Percentiles rank a stretch among this genome's conserved stretches.
Conservation (phyloP, 2,888 invertebrate genomes). For the Orchesellides sinensis region DNA sequence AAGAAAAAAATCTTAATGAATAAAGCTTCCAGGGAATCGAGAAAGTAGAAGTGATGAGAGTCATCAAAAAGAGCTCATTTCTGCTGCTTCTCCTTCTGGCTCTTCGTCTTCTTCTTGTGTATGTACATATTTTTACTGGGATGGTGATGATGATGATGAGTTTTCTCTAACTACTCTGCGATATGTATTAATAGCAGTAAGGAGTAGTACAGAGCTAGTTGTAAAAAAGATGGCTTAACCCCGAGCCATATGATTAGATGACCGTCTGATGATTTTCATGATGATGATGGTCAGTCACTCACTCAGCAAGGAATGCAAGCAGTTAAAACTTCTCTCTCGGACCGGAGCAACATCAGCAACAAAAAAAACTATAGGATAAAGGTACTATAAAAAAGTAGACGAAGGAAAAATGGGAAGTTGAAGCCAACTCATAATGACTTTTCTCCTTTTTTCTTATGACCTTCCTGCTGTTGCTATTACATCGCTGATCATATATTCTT, state of each 20-base stretch:
- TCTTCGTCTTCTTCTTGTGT: not conserved
- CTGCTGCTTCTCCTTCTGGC: slow-evolving; percentile 42
- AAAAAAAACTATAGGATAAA: no score
- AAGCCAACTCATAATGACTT: slow-evolving; percentile 39
- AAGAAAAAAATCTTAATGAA: slow-evolving; percentile 52
- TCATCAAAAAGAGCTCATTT: slow-evolving; percentile 62
- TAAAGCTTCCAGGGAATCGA: slow-evolving; percentile 58
- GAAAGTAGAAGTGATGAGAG: slow-evolving; percentile 56
- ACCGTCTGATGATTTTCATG: slow-evolving; percentile 22
- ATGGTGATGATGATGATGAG: slow-evolving; percentile 29
- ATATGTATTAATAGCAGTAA: slow-evolving; percentile 9
- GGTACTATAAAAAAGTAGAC: not conserved
- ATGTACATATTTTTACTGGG: slow-evolving; percentile 18
- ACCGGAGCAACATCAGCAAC: not conserved
- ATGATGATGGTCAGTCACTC: slow-evolving; percentile 32
- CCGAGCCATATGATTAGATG: slow-evolving; percentile 46
- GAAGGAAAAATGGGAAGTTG: slow-evolving; percentile 17
- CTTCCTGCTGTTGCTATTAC: not conserved
- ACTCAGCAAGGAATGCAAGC: slow-evolving; percentile 16
- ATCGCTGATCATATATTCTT: not conserved
- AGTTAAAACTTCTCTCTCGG: not conserved
- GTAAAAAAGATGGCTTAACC: slow-evolving; percentile 36
- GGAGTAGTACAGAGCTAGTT: slow-evolving; percentile 4
- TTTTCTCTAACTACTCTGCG: not conserved
- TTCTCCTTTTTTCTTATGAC: slow-evolving; percentile 9